A percentile compares a stretch with the other conserved stretches of the same genome.
Conservation (phyloP, 2,113 vertebrate species). For the Thalassoma bifasciatum region DNA sequence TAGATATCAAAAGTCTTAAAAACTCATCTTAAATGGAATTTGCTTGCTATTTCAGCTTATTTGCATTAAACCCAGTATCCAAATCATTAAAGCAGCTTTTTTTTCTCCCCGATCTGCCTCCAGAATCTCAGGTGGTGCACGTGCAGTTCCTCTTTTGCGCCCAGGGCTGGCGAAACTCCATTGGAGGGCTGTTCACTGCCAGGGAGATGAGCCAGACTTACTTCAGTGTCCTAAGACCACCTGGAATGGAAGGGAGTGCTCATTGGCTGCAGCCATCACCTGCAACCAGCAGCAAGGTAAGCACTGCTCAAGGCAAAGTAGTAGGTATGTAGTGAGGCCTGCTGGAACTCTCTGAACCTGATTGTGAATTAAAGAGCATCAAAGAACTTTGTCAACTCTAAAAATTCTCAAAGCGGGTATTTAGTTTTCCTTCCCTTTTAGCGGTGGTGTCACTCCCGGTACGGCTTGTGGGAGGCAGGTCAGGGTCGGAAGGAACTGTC, state of each 20-base stretch:
- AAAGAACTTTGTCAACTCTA: no score
- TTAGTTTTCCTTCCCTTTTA: slow-evolving; percentile 47
- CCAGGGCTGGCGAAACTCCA: slow-evolving; percentile 82
- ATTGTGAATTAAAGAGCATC: no score
- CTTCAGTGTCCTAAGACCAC: slow-evolving; percentile 86
- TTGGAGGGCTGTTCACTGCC: slow-evolving; percentile 88
- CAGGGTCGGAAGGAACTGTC: slow-evolving; percentile 87
- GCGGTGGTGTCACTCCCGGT: slow-evolving; percentile 79
- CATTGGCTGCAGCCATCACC: slow-evolving; percentile 85
- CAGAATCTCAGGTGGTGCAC: slow-evolving; percentile 86
- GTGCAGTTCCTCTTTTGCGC: slow-evolving; percentile 79
- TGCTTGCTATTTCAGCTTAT: not conserved
- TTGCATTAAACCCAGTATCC: not conserved
- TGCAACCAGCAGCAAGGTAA: slow-evolving; percentile 86
- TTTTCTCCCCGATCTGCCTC: slow-evolving; percentile 26
- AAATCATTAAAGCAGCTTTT: not conserved
- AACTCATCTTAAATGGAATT: not conserved
- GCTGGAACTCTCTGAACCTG: not conserved
- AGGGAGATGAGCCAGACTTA: slow-evolving; percentile 88
- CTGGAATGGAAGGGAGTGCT: slow-evolving; percentile 86
- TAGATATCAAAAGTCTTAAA: not conserved
- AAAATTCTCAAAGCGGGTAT: no score
- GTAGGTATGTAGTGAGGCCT: not conserved
- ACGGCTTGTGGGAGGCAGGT: slow-evolving; percentile 87
- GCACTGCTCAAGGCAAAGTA: not conserved